phyloP scores from a whole-genome alignment of 37 sponge, comb jelly and placozoan genomes.

The Aphrocallistes beatrix region DNA sequence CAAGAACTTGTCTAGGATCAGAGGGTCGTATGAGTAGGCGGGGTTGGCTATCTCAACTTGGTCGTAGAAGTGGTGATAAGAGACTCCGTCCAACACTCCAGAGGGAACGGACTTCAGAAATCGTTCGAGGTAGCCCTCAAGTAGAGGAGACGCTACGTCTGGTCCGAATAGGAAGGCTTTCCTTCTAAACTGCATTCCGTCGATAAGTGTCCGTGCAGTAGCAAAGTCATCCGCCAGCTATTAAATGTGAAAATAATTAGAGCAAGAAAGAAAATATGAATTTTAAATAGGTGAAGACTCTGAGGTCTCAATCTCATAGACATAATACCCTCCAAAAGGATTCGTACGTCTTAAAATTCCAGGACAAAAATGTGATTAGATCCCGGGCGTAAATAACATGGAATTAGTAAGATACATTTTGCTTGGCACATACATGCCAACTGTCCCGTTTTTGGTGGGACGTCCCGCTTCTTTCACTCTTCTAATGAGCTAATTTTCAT shows the following conservation, averaged over 20 bases:
- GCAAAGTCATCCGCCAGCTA: neutral
- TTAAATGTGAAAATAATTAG: neutral
- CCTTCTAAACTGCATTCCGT: neutral
- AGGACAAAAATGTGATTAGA: no score
- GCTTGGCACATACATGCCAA: no score
- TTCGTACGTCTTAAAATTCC: no score
- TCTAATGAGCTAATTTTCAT: no score
- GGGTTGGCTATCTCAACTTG: neutral
- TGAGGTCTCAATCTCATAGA: no score
- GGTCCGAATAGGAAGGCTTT: neutral
- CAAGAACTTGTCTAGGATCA: neutral
- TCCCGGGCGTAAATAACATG: no score
- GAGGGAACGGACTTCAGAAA: neutral
- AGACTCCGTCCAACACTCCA: neutral
- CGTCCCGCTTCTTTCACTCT: no score
- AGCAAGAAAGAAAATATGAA: neutral
- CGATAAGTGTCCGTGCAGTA: neutral
- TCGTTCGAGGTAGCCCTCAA: neutral
- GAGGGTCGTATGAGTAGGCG: neutral
- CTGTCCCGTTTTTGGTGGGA: no score
- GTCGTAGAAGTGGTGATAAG: constrained; percentile 12
- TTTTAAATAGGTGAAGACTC: no score
- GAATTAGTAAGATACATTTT: no score
- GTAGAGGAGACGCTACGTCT: neutral
- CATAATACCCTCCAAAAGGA: no score